phyloP scores from a whole-genome alignment of 92 coral and sea anemone species.

The Blastomussa wellsi region DNA sequence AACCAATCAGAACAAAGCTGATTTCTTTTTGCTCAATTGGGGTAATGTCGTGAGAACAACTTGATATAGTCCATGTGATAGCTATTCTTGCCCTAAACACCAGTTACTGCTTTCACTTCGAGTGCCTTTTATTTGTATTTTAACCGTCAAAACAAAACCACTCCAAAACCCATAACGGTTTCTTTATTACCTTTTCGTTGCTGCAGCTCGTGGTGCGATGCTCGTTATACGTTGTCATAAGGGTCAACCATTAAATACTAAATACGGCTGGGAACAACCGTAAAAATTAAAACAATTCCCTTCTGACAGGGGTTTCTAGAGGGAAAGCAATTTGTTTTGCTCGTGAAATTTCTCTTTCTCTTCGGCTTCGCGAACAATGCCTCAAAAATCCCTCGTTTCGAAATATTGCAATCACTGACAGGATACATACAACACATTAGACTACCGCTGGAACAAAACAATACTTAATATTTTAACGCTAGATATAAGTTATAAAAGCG shows the following conservation, averaged over 20 bases:
- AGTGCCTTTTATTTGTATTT: background rate
- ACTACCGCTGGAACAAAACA: no score
- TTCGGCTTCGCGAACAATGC: background rate
- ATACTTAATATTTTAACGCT: no score
- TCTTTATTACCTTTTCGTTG: background rate
- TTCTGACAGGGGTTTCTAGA: background rate
- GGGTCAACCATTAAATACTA: background rate
- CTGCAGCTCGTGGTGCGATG: background rate
- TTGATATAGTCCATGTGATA: background rate
- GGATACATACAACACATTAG: no score
- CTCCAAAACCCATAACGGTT: background rate
- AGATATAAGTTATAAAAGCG: background rate
- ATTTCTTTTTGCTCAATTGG: background rate
- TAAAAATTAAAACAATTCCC: background rate
- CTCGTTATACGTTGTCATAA: background rate
- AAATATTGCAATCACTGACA: background rate
- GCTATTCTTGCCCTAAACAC: background rate
- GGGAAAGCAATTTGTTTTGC: background rate
- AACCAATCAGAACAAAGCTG: background rate
- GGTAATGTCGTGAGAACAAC: background rate
- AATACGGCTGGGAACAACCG: background rate
- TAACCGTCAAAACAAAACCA: background rate
- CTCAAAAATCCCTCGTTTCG: background rate
- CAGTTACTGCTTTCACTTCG: background rate
- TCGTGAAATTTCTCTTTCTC: background rate